Conservation (phyloP, 1,140 invertebrate species). For the Drosophila baimaii region DNA sequence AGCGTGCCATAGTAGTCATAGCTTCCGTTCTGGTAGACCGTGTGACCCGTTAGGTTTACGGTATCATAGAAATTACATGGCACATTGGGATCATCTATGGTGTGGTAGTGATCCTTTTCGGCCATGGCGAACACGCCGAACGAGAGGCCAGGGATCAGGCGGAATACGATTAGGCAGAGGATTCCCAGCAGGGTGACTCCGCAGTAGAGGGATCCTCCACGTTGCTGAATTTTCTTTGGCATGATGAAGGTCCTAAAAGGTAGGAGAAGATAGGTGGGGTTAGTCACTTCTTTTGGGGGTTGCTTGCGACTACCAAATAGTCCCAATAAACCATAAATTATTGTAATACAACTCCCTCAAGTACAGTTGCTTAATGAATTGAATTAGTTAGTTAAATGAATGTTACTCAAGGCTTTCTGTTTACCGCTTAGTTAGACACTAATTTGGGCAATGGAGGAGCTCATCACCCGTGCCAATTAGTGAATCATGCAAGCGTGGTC, state of each 20-base stretch:
- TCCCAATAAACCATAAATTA: too few relatives aligned
- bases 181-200: constrained; percentile 61
- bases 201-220: constrained; percentile 58
- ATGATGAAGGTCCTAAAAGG: constrained; percentile 41
- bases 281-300: neutral
- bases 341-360: neutral
- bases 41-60: constrained; percentile 69
- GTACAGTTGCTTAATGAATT: neutral
- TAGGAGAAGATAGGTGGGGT: neutral
- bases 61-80: constrained; percentile 79
- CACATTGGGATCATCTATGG: constrained; percentile 66
- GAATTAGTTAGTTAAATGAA: constrained; percentile 2
- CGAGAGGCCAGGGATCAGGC: constrained; percentile 53
- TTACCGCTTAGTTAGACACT: constrained; percentile 13
- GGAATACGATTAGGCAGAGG: constrained; percentile 51
- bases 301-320: too few relatives aligned
- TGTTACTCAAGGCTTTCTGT: neutral
- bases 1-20: constrained; percentile 68
- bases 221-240: constrained; percentile 47
- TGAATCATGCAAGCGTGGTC: constrained; percentile 30
- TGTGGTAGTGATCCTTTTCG: constrained; percentile 55
- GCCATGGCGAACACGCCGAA: constrained; percentile 59
- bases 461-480: constrained; percentile 5
- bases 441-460: constrained; percentile 9
- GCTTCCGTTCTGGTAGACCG: constrained; percentile 64